phyloP scores from a whole-genome alignment of 2,888 invertebrate species.

The Tuta absoluta region DNA sequence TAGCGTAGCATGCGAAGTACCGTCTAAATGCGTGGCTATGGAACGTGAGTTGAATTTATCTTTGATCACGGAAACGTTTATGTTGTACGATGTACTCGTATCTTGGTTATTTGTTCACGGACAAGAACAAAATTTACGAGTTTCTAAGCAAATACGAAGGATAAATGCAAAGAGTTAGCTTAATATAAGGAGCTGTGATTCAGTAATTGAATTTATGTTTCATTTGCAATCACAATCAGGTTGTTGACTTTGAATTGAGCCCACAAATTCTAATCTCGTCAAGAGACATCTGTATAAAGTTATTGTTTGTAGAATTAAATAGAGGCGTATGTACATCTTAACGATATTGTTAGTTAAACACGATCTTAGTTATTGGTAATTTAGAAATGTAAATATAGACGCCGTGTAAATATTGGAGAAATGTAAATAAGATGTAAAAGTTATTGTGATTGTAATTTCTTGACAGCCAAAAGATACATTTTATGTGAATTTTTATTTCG shows the following conservation, averaged over 20 bases:
- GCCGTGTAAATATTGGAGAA: conserved; percentile 50
- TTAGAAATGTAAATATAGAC: conserved; percentile 39
- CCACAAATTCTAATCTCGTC: conserved; percentile 42
- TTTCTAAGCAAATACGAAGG: conserved; percentile 39
- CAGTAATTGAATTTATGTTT: conserved; percentile 15
- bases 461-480: conserved; percentile 59
- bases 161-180: conserved; percentile 30
- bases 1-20: conserved; percentile 14
- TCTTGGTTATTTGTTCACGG: conserved; percentile 21
- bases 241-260: conserved; percentile 26
- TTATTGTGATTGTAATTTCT: conserved; percentile 54
- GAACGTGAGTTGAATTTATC: conserved; percentile 6
- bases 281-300: conserved; percentile 41
- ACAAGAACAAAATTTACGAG: conserved; percentile 48
- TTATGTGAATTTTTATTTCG: conserved; percentile 38
- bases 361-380: conserved; percentile 24
- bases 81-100: conserved; percentile 12
- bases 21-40: neutral
- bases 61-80: conserved; percentile 2
- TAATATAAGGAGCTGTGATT: conserved; percentile 19
- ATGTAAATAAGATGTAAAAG: conserved; percentile 48
- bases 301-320: conserved; percentile 28
- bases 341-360: conserved; percentile 31
- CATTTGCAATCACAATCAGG: conserved; percentile 17
- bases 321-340: conserved; percentile 32